phyloP scores from a whole-genome alignment of 1,140 invertebrate genomes.

The Aporrectodea caliginosa region DNA sequence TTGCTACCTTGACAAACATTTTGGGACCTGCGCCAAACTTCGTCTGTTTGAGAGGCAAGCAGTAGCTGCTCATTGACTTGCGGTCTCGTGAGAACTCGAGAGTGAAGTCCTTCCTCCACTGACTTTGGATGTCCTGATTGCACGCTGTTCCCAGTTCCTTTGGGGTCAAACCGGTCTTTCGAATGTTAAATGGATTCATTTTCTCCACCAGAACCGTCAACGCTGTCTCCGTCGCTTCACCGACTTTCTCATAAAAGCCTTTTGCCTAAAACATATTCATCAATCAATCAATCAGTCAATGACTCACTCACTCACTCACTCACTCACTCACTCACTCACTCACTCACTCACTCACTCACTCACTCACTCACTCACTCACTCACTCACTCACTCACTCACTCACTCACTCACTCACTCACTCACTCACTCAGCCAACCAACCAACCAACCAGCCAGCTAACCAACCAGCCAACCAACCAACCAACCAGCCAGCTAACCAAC shows the following conservation, averaged over 20 bases:
- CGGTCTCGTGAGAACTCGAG: slow-evolving; percentile 99
- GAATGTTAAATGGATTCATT: slow-evolving; percentile 83
- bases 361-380: not conserved
- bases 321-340: not conserved
- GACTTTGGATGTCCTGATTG: slow-evolving; percentile 69
- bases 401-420: not conserved
- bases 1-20: slow-evolving; percentile 82
- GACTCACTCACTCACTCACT: not conserved
- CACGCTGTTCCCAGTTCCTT: slow-evolving; percentile 87
- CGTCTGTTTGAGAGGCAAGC: slow-evolving; percentile 79
- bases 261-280: slow-evolving; percentile 57
- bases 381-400: not conserved
- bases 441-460: not conserved
- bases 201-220: slow-evolving; percentile 97
- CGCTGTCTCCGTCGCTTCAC: slow-evolving; percentile 99
- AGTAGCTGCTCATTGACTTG: slow-evolving; percentile 99
- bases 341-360: not conserved
- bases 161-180: slow-evolving; percentile 82
- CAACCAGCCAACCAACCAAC: not conserved
- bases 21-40: slow-evolving; percentile 80
- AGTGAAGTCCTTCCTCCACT: slow-evolving; percentile 77
- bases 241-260: slow-evolving; percentile 75
- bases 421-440: not conserved
- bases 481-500: too few species aligned
- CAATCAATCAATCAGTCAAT: not conserved